A percentile compares a stretch with the other conserved stretches of the same genome.
Evolutionary conservation across 2,113 vertebrate species (phyloP).

Genomic region (Gadus chalcogrammus): DNA sequence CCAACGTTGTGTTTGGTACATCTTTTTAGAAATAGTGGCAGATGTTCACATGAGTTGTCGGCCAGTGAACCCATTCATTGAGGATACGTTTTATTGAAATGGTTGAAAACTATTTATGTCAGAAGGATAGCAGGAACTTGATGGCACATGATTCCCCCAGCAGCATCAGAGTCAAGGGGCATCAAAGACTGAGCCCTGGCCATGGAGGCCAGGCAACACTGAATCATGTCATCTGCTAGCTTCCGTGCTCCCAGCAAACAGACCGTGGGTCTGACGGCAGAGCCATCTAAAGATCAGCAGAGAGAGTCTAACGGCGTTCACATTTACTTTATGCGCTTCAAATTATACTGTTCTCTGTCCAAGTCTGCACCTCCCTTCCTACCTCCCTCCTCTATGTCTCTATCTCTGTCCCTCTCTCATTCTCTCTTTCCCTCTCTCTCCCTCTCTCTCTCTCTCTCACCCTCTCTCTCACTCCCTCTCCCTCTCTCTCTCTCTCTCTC

Average conservation of each 20-base stretch:
- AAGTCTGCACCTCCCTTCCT: constrained; percentile 16
- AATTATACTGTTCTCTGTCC: constrained; percentile 37
- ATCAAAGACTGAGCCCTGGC: constrained; percentile 41
- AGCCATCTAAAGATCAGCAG: constrained; percentile 20
- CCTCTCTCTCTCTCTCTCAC: neutral
- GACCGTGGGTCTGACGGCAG: constrained; percentile 15
- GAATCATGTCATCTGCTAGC: constrained; percentile 31
- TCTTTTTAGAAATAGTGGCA: no score
- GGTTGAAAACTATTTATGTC: no score
- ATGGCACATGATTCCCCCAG: neutral
- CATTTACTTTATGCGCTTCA: constrained; percentile 49
- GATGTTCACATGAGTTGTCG: no score
- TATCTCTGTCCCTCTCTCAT: no score
- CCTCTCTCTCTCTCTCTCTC: constrained; percentile 4
- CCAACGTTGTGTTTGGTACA: no score
- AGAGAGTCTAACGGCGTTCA: constrained; percentile 31
- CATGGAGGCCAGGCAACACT: constrained; percentile 59
- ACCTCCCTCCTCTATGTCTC: neutral
- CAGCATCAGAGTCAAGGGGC: constrained; percentile 5
- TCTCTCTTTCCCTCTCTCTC: neutral
- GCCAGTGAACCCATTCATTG: no score
- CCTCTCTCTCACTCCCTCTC: neutral
- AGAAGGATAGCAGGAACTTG: constrained; percentile 8
- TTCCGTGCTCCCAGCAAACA: constrained; percentile 41
- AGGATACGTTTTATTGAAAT: no score